Evolutionary conservation across 2,797 vertebrate species (phyloP), one percentile per base, ranked within the genome.

Genomic region (Sandelia bainsii): DNA sequence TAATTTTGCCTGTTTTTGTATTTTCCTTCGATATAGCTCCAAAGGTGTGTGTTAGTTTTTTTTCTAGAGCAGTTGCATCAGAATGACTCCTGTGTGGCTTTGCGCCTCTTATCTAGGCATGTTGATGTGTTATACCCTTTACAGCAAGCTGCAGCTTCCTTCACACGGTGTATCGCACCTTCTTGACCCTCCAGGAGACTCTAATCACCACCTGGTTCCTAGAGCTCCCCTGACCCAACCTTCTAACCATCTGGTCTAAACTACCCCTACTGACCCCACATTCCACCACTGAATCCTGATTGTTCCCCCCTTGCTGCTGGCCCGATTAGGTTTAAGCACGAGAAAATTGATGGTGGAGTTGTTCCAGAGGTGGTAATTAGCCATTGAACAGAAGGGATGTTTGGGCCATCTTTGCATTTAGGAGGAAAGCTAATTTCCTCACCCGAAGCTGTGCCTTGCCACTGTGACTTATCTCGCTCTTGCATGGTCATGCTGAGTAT

Each of bases 221-320:
- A 17, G 46, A 82, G 74, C 58, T 78, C 70, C 57, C 42, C 60
- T 17, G 57, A 84, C 59, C 82, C 62, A 29, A 14, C 79, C 58
- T 70, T 34, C 66, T 65, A 77, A 87, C 89, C 89, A 91, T 92
- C 91, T 92, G 91, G 70, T 80, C 57, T 46, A 29, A 73, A 39
- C 61, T 37, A 3, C 65, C 70, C 63, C 60, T n/a, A 3, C 82
- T 77, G 75, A 87, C 90, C 86, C 69, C 29, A 6, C 56, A 9
- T 60, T 68, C 77, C 65, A 37, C 49, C 19, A 1, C 83, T 63
- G 74, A 73, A 75, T 73, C 75, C 78, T 40, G 40, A 62, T 51
- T 20, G 10, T 12, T 61, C 77, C 50, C 11, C 22, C 17, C 19
- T 54, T 51, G 71, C 72, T 66, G 67, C 72, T 85, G 77, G 77